These are phyloP conservation scores for Sula dactylatra DNA, from an alignment of 2,113 vertebrate genomes.

Conservation along the genomic window DNA sequence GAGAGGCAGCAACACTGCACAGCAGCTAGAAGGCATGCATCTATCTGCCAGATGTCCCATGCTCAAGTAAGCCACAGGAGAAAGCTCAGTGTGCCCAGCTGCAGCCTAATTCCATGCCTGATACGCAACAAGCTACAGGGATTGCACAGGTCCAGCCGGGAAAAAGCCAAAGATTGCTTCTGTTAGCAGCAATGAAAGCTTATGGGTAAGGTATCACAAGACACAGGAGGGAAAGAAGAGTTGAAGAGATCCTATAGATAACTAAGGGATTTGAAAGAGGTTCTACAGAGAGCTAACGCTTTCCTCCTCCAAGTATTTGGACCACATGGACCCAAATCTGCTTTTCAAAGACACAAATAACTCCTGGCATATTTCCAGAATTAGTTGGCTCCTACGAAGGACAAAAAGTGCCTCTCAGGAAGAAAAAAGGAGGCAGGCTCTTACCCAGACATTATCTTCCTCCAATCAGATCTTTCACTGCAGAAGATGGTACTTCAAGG, in stretches of 20 bases:
- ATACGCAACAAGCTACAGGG: background rate
- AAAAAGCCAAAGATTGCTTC: background rate
- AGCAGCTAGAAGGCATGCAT: rapidly evolving
- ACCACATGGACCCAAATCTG: background rate
- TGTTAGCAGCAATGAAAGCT: background rate
- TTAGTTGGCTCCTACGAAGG: background rate
- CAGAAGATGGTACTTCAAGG: background rate
- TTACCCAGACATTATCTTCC: background rate
- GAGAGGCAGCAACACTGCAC: background rate
- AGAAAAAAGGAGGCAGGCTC: background rate
- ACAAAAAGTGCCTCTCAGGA: background rate
- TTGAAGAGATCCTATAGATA: background rate
- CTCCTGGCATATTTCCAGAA: background rate
- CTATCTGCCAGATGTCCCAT: background rate
- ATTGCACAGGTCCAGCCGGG: background rate
- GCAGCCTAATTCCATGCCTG: background rate
- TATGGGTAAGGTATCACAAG: background rate
- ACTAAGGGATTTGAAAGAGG: background rate
- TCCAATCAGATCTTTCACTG: background rate
- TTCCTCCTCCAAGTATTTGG: background rate
- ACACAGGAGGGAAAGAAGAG: background rate
- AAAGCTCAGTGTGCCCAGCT: background rate
- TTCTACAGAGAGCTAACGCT: background rate
- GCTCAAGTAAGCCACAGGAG: background rate
- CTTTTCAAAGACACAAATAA: background rate